phyloP scores from a whole-genome alignment of 2,113 vertebrate species.

The Thermophis baileyi region DNA sequence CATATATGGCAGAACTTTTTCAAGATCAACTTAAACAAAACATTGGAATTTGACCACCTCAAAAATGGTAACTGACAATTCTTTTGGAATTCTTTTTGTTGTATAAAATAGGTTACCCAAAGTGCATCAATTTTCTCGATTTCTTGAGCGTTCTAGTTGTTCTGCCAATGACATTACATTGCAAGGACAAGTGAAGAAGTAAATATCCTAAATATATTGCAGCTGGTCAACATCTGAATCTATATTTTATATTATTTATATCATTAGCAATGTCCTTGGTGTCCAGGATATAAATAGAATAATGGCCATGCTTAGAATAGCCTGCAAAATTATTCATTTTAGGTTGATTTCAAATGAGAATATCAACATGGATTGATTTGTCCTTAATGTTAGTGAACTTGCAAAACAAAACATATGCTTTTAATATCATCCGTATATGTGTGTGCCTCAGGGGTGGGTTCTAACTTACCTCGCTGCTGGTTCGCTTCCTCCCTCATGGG shows the following conservation, averaged over 20 bases:
- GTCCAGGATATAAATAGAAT: neutral
- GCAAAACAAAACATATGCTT: neutral
- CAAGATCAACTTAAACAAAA: neutral
- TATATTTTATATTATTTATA: neutral
- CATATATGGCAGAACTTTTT: neutral
- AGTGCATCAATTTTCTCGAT: neutral
- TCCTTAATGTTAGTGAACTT: neutral
- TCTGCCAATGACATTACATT: neutral
- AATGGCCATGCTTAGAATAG: neutral
- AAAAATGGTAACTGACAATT: neutral
- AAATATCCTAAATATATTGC: neutral
- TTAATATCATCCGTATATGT: neutral
- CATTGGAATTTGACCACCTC: neutral
- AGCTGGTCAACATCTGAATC: neutral
- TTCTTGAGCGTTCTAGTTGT: neutral
- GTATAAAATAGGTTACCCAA: neutral
- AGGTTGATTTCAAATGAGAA: neutral
- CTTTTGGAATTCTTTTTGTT: neutral
- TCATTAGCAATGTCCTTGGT: neutral
- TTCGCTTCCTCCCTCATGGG: too few species aligned
- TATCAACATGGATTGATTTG: neutral
- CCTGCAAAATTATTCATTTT: neutral
- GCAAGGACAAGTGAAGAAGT: neutral
- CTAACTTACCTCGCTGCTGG: too few species aligned
- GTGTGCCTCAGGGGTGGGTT: too few species aligned